phyloP scores from a whole-genome alignment of 2,113 vertebrate genomes.

The Gambusia holbrooki region DNA sequence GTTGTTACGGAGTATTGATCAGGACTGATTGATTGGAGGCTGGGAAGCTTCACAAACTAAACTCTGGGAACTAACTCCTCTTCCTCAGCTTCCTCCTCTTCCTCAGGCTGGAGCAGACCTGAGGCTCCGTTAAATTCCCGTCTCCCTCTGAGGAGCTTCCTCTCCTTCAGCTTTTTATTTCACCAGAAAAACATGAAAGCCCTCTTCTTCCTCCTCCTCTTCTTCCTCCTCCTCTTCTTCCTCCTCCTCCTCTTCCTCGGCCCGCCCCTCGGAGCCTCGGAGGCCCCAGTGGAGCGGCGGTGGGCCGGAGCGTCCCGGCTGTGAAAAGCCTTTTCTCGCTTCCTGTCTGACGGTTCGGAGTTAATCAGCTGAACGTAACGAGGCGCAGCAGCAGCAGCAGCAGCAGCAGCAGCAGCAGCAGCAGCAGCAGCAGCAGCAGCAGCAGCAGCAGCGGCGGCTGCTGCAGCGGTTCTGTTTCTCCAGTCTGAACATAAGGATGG shows the following conservation, averaged over 20 bases:
- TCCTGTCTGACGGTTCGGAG: slow-evolving; percentile 11
- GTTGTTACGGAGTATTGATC: neutral
- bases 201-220: neutral
- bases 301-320: neutral
- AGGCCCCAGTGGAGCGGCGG: slow-evolving; percentile 39
- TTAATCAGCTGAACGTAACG: neutral
- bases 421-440: neutral
- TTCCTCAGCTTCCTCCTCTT: neutral
- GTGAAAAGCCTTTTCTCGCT: slow-evolving; percentile 23
- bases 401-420: neutral
- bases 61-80: neutral
- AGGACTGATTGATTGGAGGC: neutral
- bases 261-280: slow-evolving; percentile 36
- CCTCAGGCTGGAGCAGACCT: too few relatives aligned
- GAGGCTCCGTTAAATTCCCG: too few relatives aligned
- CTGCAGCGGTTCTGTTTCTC: neutral
- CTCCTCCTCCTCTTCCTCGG: neutral
- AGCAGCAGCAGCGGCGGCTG: neutral
- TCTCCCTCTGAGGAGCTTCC: neutral
- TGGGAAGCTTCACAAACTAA: neutral
- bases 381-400: neutral
- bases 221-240: neutral
- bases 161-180: neutral
- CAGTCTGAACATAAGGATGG: neutral
- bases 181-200: neutral